Conservation (phyloP, 1,140 invertebrate genomes). For the Papilio helenus region DNA sequence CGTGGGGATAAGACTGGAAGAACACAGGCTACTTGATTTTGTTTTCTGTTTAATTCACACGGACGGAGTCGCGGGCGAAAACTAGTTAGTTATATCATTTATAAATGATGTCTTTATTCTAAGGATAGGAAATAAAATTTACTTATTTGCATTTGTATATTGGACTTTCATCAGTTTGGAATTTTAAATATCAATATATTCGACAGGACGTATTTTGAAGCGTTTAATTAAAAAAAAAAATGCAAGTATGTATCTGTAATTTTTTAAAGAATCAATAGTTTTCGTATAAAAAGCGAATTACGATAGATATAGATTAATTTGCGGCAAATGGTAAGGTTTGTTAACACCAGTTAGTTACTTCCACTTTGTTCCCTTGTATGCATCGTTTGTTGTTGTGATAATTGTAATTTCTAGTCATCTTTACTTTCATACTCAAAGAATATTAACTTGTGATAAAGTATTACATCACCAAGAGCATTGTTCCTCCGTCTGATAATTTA, state of each 20-base stretch:
- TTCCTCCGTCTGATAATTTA: constrained; percentile 4
- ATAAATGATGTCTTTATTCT: too few relatives aligned
- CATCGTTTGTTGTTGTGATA: not conserved
- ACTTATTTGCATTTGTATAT: too few relatives aligned
- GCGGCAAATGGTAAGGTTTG: not conserved
- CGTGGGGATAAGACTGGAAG: too few relatives aligned
- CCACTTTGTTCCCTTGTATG: not conserved
- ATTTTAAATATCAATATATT: not conserved
- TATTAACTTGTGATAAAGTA: constrained; percentile 16
- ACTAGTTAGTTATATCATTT: too few relatives aligned
- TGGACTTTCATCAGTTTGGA: too few relatives aligned
- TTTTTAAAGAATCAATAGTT: not conserved
- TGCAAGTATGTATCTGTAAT: not conserved
- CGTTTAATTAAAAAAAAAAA: not conserved
- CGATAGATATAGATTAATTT: not conserved
- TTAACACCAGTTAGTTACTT: not conserved
- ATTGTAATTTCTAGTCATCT: constrained; percentile 2
- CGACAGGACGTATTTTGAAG: not conserved
- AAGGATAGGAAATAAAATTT: too few relatives aligned
- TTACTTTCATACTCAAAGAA: constrained; percentile 20
- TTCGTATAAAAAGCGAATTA: not conserved
- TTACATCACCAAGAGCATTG: constrained; percentile 2
- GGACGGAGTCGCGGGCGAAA: too few relatives aligned
- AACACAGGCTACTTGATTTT: too few relatives aligned
- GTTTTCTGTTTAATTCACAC: too few relatives aligned